These are phyloP conservation scores for Poeciliopsis prolifica DNA, from an alignment of 2,113 vertebrate species.

Conservation along the genomic window DNA sequence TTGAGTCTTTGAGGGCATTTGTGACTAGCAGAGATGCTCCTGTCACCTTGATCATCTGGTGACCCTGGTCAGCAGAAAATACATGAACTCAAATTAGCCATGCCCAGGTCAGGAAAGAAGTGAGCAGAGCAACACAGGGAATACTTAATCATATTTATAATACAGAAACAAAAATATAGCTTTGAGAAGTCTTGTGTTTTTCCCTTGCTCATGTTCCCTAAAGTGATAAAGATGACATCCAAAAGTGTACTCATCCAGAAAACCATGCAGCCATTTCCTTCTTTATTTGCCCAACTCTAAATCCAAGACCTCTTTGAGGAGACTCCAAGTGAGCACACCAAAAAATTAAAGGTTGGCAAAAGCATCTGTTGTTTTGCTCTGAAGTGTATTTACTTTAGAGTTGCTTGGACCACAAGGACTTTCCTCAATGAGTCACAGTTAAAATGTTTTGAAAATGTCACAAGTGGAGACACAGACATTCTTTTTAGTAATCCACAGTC, in stretches of 20 bases:
- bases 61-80: slow-evolving; percentile 31
- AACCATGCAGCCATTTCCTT: slow-evolving; percentile 1
- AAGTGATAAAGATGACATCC: slow-evolving; percentile 4
- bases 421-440: slow-evolving; percentile 13
- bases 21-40: slow-evolving; percentile 13
- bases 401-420: background rate
- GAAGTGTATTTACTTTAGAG: slow-evolving; percentile 2
- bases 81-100: slow-evolving; percentile 45
- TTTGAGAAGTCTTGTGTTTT: slow-evolving; percentile 10
- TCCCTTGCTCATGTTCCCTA: background rate
- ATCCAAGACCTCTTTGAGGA: slow-evolving; percentile 5
- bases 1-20: slow-evolving; percentile 6
- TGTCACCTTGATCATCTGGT: slow-evolving; percentile 33
- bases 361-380: slow-evolving; percentile 31
- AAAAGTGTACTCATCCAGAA: slow-evolving; percentile 6
- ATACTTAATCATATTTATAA: slow-evolving; percentile 50
- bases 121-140: slow-evolving; percentile 27
- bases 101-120: slow-evolving; percentile 56
- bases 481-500: background rate
- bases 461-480: slow-evolving; percentile 8
- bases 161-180: slow-evolving; percentile 18
- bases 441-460: background rate
- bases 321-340: background rate
- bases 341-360: slow-evolving; percentile 7
- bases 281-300: background rate